A percentile compares a stretch with the other conserved stretches of the same genome.
Evolutionary conservation across 2,888 invertebrate genomes (phyloP).

Genomic region (Scrobipalpa atriplicella): DNA sequence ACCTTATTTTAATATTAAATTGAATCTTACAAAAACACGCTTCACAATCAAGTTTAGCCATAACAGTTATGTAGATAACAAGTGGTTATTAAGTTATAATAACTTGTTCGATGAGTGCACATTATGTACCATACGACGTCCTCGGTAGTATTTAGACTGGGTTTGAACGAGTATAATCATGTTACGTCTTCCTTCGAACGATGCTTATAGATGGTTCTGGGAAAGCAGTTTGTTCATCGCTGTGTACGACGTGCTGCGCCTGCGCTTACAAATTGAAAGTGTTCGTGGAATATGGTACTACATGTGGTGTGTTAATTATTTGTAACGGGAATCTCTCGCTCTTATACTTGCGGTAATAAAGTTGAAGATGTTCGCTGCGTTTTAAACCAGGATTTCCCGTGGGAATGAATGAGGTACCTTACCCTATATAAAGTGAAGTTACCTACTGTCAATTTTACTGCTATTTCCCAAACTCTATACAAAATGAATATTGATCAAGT

Average conservation of each 20-base stretch:
- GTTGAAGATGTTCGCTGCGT: background rate
- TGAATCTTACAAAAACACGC: conserved; percentile 29
- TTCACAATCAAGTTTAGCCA: conserved; percentile 29
- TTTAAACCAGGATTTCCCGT: background rate
- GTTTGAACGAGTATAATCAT: conserved; percentile 30
- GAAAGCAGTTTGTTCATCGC: conserved; percentile 15
- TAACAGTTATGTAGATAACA: conserved; percentile 32
- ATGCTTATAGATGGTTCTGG: conserved; percentile 22
- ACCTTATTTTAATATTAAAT: conserved; percentile 25
- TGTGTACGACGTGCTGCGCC: conserved; percentile 2
- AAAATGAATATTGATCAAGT: no score
- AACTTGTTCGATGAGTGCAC: conserved; percentile 27
- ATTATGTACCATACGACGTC: conserved; percentile 29
- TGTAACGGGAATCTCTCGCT: conserved; percentile 1
- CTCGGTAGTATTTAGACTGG: conserved; percentile 30
- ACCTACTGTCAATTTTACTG: no score
- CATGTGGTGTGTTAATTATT: conserved; percentile 19
- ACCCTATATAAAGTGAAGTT: background rate
- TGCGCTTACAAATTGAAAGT: conserved; percentile 23
- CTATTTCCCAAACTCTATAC: no score
- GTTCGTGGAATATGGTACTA: conserved; percentile 18
- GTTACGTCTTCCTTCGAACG: conserved; percentile 28
- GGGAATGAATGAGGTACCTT: background rate
- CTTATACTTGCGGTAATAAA: background rate
- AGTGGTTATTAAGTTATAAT: conserved; percentile 33